These are phyloP conservation scores for Halictus quadricinctus DNA, from an alignment of 2,888 invertebrate species.

Conservation along the genomic window DNA sequence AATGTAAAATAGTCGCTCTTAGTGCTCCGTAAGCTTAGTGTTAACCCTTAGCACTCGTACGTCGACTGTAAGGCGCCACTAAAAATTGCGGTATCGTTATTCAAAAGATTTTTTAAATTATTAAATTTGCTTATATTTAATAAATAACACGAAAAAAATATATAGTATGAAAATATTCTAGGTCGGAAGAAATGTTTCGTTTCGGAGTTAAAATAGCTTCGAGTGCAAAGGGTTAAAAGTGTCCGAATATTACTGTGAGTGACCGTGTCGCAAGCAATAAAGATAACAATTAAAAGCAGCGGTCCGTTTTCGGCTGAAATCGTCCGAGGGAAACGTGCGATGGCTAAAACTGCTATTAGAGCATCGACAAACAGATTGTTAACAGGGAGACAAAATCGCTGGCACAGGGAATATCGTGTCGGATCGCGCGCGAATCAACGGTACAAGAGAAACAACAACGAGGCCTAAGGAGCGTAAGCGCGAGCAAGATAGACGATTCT, in stretches of 20 bases:
- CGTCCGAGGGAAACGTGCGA: background rate
- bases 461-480: background rate
- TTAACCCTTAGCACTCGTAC: too few species aligned
- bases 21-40: too few species aligned
- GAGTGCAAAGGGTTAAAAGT: background rate
- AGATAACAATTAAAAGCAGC: background rate
- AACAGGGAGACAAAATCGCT: background rate
- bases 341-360: background rate
- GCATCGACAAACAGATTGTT: background rate
- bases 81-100: too few species aligned
- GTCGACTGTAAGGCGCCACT: too few species aligned
- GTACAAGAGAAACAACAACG: background rate
- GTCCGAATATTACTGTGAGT: background rate
- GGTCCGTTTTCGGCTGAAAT: background rate
- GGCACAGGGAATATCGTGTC: background rate
- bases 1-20: too few species aligned
- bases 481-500: background rate
- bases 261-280: background rate
- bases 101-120: too few species aligned
- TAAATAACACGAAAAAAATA: too few species aligned
- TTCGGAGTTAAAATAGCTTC: too few species aligned
- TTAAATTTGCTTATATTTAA: too few species aligned
- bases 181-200: too few species aligned
- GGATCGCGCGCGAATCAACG: background rate
- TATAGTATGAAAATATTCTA: too few species aligned